phyloP scores from a whole-genome alignment of 2,797 vertebrate species.

The Anguilla anguilla region DNA sequence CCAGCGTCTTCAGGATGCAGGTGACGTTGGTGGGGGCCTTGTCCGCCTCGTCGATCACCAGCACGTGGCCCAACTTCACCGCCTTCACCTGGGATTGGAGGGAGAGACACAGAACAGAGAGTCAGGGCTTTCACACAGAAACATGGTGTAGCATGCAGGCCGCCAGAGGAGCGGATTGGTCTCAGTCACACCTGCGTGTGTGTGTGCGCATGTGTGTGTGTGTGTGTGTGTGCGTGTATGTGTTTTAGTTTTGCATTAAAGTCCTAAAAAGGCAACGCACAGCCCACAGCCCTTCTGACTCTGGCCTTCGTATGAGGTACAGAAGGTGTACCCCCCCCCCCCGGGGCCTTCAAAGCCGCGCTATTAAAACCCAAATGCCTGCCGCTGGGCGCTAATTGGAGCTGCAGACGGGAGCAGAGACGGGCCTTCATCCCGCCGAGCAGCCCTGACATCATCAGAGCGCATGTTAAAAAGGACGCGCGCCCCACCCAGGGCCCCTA shows the following conservation, averaged over 20 bases:
- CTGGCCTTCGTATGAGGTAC: background rate
- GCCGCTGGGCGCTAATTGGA: slow-evolving; percentile 45
- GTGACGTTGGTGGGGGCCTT: slow-evolving; percentile 98
- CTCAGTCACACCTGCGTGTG: too few species aligned
- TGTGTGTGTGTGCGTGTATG: too few species aligned
- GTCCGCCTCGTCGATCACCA: slow-evolving; percentile 95
- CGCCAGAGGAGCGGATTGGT: too few species aligned
- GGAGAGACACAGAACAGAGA: background rate
- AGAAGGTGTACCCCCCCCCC: too few species aligned
- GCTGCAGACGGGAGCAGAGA: slow-evolving; percentile 34
- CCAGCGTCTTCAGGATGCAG: slow-evolving; percentile 95
- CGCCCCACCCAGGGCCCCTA: slow-evolving; percentile 23
- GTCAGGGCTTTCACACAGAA: too few species aligned
- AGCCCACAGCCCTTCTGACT: background rate
- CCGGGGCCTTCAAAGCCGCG: slow-evolving; percentile 42
- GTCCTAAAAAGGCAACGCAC: too few species aligned
- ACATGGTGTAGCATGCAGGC: too few species aligned
- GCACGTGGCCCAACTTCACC: slow-evolving; percentile 86
- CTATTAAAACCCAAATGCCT: slow-evolving; percentile 45
- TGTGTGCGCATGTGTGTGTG: too few species aligned
- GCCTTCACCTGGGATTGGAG: slow-evolving; percentile 83
- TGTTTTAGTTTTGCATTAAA: too few species aligned
- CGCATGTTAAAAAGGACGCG: slow-evolving; percentile 43
- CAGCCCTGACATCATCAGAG: slow-evolving; percentile 47
- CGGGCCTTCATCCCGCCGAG: slow-evolving; percentile 45